These are phyloP conservation scores for Acomys russatus DNA, from an alignment of 2,797 vertebrate genomes.

Conservation along the genomic window DNA sequence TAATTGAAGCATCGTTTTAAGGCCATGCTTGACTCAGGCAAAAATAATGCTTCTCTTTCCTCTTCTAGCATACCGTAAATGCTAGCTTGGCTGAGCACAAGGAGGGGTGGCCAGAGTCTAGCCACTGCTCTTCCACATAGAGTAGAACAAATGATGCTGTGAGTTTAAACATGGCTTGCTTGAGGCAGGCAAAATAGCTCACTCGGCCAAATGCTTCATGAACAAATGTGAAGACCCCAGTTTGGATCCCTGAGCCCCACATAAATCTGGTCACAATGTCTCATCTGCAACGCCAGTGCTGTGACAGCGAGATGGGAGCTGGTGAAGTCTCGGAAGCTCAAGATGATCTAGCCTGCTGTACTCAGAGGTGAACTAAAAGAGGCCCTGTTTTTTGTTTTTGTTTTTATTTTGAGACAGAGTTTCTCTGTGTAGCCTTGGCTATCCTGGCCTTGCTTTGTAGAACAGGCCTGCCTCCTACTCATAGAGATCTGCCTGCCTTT, in stretches of 20 bases:
- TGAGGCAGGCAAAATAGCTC: not conserved
- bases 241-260: not conserved
- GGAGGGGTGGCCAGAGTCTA: conserved; percentile 64
- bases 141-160: not conserved
- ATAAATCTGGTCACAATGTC: not conserved
- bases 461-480: no score
- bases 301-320: not conserved
- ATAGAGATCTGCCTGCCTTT: no score
- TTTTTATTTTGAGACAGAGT: no score
- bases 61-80: conserved; percentile 85
- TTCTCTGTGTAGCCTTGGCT: no score
- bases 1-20: conserved; percentile 87
- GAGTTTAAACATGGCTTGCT: not conserved
- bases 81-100: conserved; percentile 79
- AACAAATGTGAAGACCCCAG: not conserved
- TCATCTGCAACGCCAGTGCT: not conserved
- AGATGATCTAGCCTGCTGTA: not conserved
- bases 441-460: no score
- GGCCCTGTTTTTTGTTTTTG: not conserved
- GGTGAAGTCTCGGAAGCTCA: not conserved
- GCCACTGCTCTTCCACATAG: not conserved
- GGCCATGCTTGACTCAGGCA: conserved; percentile 85
- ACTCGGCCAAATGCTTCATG: not conserved
- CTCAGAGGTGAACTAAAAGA: not conserved
- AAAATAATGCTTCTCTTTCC: conserved; percentile 82